Evolutionary conservation across 2,888 invertebrate species (phyloP), one percentile per base, ranked within the genome.

Genomic region (Oxyscelio sp.): DNA sequence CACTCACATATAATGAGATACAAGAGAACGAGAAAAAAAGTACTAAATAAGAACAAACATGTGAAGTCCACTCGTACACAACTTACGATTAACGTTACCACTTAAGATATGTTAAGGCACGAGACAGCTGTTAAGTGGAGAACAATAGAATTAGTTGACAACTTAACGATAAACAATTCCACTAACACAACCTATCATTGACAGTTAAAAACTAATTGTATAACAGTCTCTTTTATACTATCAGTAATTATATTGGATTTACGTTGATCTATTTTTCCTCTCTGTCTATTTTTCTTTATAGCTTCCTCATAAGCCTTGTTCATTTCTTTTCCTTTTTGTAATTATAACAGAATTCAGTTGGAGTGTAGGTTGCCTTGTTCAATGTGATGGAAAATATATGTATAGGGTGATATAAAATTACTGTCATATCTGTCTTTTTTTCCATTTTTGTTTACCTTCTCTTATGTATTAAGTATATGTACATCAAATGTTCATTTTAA

Each of bases 41-140:
- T 2, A 34, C 34, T 2, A 34, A 34, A 34, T 9, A 11, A 11
- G 9, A 34, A 34, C 6, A 27, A 27, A 27, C 27, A 27, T 27
- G 27, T 27, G 27, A 27, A 27, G n/a, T n/a, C n/a, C n/a, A 27
- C 61, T 58, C 66, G 68, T 87, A 88, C 88, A 86, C 88, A 88
- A 90, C 88, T 90, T 87, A 90, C 87, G 81, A 87, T 48, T 90
- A 90, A 85, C 83, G 85, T 81, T 87, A 89, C 83, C 52, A 86
- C 88, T 83, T 88, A 89, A 84, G 78, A 54, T 81, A 70, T 88
- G 89, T 85, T 91, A 88, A 90, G 89, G 52, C 87, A 90, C 70
- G 58, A 71, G 50, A 71, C 66, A 27, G 66, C 24, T 59, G 59
- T 70, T 52, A 40, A 17, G 48, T 56, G 65, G 58, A 71, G 34